These are phyloP conservation scores for Daktulosphaira vitifoliae DNA, from an alignment of 1,140 invertebrate species.

Conservation along the genomic window DNA sequence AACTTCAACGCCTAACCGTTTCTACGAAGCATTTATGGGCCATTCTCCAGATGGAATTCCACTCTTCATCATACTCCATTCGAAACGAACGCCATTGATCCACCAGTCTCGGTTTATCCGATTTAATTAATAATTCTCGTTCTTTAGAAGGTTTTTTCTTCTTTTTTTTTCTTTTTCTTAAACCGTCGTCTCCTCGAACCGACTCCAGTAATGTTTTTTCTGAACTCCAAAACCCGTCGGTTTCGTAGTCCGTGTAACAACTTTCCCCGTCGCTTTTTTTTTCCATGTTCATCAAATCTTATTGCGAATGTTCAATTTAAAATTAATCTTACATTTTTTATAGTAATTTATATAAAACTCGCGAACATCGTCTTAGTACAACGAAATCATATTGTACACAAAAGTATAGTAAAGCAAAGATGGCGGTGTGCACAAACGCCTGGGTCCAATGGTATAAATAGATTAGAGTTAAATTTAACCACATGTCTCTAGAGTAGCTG, in stretches of 20 bases:
- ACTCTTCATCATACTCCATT: conserved; percentile 13
- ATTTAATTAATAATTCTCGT: too few relatives aligned
- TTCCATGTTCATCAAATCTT: background rate
- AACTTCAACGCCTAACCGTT: background rate
- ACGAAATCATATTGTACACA: too few relatives aligned
- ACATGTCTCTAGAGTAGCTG: background rate
- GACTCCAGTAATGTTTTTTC: conserved; percentile 17
- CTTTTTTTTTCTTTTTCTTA: conserved; percentile 4
- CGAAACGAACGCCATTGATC: conserved; percentile 30
- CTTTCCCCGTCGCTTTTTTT: conserved; percentile 23
- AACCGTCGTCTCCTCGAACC: background rate
- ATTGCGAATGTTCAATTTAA: too few relatives aligned
- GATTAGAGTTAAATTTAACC: conserved; percentile 21
- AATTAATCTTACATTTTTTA: too few relatives aligned
- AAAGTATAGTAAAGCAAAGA: too few relatives aligned
- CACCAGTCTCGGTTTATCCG: background rate
- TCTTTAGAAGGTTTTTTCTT: background rate
- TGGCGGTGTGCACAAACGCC: background rate
- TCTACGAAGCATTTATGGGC: background rate
- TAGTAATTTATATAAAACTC: too few relatives aligned
- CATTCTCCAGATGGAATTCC: background rate
- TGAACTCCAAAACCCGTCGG: conserved; percentile 39
- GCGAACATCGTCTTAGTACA: too few relatives aligned
- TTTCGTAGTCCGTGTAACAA: conserved; percentile 25
- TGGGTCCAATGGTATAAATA: conserved; percentile 27